Conservation (phyloP, 2,888 invertebrate species). For the Drosophila robusta region DNA sequence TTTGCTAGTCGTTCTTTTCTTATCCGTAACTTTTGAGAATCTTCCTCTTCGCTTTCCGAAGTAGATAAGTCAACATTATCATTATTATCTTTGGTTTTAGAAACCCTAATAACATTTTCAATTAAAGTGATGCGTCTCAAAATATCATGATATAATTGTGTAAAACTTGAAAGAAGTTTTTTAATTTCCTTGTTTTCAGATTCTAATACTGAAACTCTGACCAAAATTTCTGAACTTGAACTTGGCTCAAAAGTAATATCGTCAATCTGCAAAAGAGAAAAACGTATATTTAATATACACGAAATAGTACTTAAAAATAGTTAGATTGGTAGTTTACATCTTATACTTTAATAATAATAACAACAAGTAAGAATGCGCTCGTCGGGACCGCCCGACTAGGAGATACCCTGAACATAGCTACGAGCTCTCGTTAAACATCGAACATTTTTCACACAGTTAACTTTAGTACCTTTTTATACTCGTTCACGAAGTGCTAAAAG, state of each 20-base stretch:
- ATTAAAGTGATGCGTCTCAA: conserved; percentile 82
- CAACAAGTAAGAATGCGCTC: too few relatives aligned
- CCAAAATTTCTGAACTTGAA: conserved; percentile 86
- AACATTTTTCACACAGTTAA: too few relatives aligned
- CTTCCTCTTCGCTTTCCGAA: conserved; percentile 92
- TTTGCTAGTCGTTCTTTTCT: conserved; percentile 92
- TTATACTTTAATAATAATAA: too few relatives aligned
- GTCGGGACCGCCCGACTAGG: too few relatives aligned
- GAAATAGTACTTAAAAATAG: too few relatives aligned
- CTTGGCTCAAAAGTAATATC: conserved; percentile 87
- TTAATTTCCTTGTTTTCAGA: conserved; percentile 87
- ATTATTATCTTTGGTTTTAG: conserved; percentile 74
- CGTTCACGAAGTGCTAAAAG: too few relatives aligned
- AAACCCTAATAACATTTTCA: conserved; percentile 60
- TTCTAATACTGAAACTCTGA: conserved; percentile 87
- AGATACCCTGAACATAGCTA: too few relatives aligned
- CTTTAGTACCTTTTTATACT: too few relatives aligned
- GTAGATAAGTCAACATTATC: conserved; percentile 93
- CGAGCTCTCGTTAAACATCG: too few relatives aligned
- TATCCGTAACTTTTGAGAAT: conserved; percentile 87
- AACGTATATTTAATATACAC: not conserved
- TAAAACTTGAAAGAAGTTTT: conserved; percentile 82
- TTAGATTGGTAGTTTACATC: too few relatives aligned
- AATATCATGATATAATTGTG: conserved; percentile 77
- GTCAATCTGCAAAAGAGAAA: conserved; percentile 87